Percentiles rank a stretch among this genome's conserved stretches.
Conservation (phyloP, 2,888 invertebrate genomes). For the Macrosiphum euphorbiae region DNA sequence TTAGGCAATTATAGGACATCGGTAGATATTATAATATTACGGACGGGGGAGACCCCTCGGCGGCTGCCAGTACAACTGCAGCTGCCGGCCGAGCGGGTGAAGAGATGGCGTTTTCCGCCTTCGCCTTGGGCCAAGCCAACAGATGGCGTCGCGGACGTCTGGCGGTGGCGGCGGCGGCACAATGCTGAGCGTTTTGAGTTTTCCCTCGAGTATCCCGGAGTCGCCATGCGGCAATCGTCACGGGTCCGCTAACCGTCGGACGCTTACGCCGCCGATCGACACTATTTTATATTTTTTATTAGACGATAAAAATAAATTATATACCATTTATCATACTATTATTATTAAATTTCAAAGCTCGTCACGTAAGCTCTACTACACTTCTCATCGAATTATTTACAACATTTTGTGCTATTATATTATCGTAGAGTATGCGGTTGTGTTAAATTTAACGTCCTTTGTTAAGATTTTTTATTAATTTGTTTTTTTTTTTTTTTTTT, state of each 20-base stretch:
- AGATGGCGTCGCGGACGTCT: constrained; percentile 46
- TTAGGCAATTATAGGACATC: background rate
- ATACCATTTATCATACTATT: background rate
- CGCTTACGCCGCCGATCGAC: background rate
- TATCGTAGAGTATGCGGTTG: background rate
- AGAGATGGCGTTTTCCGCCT: constrained; percentile 29
- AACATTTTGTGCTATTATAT: no score
- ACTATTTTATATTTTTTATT: background rate
- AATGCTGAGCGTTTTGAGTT: constrained; percentile 33
- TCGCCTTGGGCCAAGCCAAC: background rate
- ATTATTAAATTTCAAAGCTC: background rate
- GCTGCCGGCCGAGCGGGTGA: background rate
- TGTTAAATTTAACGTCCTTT: background rate
- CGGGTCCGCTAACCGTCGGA: constrained; percentile 34
- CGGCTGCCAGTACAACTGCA: background rate
- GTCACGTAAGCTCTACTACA: background rate
- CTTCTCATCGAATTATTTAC: background rate
- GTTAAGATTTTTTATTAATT: background rate
- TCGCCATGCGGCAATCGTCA: constrained; percentile 64
- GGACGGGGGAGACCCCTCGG: background rate
- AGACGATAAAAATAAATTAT: background rate
- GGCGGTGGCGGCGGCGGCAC: background rate
- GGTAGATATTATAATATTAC: background rate
- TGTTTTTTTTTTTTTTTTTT: background rate
- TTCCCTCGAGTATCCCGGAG: constrained; percentile 27